Conservation (phyloP, 1,140 invertebrate species). For the Drosophila teissieri region DNA sequence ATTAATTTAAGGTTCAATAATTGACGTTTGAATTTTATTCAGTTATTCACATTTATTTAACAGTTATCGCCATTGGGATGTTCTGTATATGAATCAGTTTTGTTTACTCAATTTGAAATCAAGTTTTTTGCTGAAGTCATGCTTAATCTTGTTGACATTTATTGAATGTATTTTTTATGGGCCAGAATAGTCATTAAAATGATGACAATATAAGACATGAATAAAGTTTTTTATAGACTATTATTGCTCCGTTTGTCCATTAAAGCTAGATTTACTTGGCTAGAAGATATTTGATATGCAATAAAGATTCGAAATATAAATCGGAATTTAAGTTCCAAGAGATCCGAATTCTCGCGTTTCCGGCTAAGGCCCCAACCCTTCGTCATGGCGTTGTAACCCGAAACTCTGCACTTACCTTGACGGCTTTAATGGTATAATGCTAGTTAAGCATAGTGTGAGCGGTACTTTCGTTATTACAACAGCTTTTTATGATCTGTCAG, state of each 20-base stretch:
- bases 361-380: slow-evolving; percentile 21
- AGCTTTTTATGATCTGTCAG: slow-evolving; percentile 28
- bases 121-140: slow-evolving; percentile 52
- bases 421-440: slow-evolving; percentile 32
- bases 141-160: slow-evolving; percentile 21
- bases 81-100: not conserved
- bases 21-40: not conserved
- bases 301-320: slow-evolving; percentile 13
- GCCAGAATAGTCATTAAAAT: not conserved
- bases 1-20: not conserved
- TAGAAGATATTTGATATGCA: slow-evolving; percentile 30
- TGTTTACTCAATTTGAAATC: slow-evolving; percentile 35
- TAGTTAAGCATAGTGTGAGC: slow-evolving; percentile 27
- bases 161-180: slow-evolving; percentile 24
- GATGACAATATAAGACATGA: slow-evolving; percentile 21
- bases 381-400: slow-evolving; percentile 31
- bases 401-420: slow-evolving; percentile 47
- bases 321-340: slow-evolving; percentile 14
- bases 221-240: slow-evolving; percentile 20
- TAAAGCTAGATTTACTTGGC: slow-evolving; percentile 5
- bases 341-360: slow-evolving; percentile 23
- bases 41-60: slow-evolving; percentile 10
- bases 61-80: not conserved
- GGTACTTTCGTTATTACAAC: slow-evolving; percentile 46
- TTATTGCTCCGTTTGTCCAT: slow-evolving; percentile 19